These are phyloP conservation scores for Campoplex capitator DNA, from an alignment of 2,888 invertebrate species.

Conservation along the genomic window DNA sequence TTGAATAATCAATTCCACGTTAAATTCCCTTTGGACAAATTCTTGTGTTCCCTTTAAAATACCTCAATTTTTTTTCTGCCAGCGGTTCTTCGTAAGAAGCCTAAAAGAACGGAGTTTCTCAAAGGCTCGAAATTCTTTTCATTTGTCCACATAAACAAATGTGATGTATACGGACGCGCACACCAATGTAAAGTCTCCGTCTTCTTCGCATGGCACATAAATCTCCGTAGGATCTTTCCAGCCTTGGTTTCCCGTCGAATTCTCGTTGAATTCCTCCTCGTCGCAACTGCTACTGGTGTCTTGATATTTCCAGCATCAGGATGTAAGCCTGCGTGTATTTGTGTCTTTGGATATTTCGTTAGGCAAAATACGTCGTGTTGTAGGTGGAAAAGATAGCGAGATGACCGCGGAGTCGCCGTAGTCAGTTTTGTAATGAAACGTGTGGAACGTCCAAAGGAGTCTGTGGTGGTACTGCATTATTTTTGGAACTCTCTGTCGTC, in stretches of 20 bases:
- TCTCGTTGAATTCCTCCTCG: constrained; percentile 54
- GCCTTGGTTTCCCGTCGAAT: constrained; percentile 53
- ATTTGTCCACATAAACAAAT: constrained; percentile 31
- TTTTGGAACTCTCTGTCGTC: constrained; percentile 63
- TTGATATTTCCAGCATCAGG: constrained; percentile 46
- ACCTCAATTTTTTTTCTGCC: no score
- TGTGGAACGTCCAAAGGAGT: constrained; percentile 33
- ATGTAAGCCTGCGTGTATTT: neutral
- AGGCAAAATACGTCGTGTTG: constrained; percentile 36
- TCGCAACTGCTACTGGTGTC: constrained; percentile 11
- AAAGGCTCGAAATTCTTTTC: constrained; percentile 53
- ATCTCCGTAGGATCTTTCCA: constrained; percentile 41
- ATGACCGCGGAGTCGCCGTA: constrained; percentile 48
- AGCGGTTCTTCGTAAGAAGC: constrained; percentile 12
- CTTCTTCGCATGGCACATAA: constrained; percentile 45
- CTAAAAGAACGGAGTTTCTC: constrained; percentile 48
- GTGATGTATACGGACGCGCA: neutral
- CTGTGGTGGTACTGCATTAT: constrained; percentile 49
- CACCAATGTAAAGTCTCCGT: neutral
- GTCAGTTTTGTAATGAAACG: constrained; percentile 29
- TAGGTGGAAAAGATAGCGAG: constrained; percentile 38
- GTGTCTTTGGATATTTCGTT: constrained; percentile 21
- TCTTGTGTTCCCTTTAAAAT: neutral
- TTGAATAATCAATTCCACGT: neutral
- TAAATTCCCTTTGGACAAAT: neutral